Percentiles rank a stretch among this genome's conserved stretches.
These are phyloP conservation scores for Allophyes oxyacanthae DNA, from an alignment of 2,888 invertebrate genomes.

Conservation along the genomic window DNA sequence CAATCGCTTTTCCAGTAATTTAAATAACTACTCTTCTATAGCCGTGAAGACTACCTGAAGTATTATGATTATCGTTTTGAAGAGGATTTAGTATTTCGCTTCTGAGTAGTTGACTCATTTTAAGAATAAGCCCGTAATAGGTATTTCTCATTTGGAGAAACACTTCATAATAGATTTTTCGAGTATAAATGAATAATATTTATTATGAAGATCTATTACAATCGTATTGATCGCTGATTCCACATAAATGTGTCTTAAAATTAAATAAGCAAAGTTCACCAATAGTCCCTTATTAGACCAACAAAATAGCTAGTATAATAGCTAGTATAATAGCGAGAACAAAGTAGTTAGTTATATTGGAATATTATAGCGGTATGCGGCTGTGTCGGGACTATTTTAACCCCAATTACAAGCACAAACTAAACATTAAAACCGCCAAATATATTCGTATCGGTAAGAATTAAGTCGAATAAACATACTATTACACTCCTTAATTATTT, in stretches of 20 bases:
- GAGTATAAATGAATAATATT: no score
- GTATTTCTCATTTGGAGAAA: no score
- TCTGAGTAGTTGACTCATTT: no score
- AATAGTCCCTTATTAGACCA: constrained; percentile 35
- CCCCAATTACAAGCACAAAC: constrained; percentile 52
- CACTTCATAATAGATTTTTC: no score
- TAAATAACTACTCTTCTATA: no score
- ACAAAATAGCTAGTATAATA: background rate
- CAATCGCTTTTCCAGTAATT: no score
- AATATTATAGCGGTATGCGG: constrained; percentile 22
- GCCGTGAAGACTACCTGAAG: no score
- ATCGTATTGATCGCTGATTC: no score
- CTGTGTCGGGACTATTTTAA: constrained; percentile 35
- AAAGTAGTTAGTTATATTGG: constrained; percentile 31
- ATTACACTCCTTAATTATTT: constrained; percentile 76
- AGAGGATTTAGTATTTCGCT: no score
- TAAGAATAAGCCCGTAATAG: no score
- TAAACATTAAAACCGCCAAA: constrained; percentile 39
- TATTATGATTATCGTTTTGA: no score
- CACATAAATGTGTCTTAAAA: constrained; percentile 28
- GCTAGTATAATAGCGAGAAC: constrained; percentile 19
- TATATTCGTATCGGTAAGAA: constrained; percentile 55
- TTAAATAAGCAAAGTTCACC: constrained; percentile 35
- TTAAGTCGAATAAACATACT: constrained; percentile 64
- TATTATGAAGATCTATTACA: no score